Percentiles rank a stretch among this genome's conserved stretches.
phyloP scores from a whole-genome alignment of 2,797 vertebrate species.

The Manis pentadactyla region DNA sequence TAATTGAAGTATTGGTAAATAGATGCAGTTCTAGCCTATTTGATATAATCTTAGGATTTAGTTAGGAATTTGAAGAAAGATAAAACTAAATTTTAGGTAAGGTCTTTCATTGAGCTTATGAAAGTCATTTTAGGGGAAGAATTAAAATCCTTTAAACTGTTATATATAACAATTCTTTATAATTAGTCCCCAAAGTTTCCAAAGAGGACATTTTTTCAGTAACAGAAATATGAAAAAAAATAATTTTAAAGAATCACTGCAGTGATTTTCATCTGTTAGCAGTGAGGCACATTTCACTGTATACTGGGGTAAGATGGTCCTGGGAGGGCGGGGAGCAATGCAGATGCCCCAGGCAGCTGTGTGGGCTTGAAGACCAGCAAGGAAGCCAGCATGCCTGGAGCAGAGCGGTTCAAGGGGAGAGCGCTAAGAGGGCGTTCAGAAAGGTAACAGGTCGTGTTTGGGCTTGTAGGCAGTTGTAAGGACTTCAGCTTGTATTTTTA shows the following conservation, averaged over 20 bases:
- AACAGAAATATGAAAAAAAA: background rate
- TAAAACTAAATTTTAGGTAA: background rate
- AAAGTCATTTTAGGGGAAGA: background rate
- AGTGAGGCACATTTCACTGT: background rate
- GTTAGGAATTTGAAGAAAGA: background rate
- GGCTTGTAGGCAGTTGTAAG: background rate
- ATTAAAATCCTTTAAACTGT: constrained; percentile 16
- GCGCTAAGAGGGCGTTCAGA: background rate
- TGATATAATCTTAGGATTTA: background rate
- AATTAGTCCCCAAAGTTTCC: background rate
- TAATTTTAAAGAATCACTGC: background rate
- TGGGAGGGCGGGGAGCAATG: background rate
- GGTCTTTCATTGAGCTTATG: background rate
- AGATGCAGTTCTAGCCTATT: background rate
- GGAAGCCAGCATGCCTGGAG: background rate
- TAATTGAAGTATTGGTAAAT: background rate
- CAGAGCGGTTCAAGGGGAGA: background rate
- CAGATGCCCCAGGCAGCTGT: background rate
- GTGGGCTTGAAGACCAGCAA: background rate
- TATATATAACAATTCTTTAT: background rate
- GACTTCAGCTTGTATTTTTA: constrained; percentile 51
- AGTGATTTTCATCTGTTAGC: background rate
- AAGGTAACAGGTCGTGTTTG: background rate
- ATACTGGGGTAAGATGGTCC: fast-evolving
- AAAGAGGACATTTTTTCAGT: background rate